phyloP scores from a whole-genome alignment of 2,113 vertebrate species.

The Sminthopsis crassicaudata region DNA sequence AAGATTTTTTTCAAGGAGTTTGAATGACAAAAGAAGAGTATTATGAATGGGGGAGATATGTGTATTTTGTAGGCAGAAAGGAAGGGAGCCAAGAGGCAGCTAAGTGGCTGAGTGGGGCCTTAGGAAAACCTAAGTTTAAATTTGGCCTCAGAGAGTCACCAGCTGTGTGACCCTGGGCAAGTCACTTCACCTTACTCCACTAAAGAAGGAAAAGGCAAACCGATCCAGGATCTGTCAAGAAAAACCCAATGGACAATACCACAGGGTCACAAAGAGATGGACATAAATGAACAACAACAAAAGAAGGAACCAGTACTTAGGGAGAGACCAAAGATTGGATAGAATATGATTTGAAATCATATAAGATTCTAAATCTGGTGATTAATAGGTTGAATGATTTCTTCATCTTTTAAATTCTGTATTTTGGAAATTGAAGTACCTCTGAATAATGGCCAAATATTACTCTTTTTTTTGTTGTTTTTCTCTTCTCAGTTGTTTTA shows the following conservation, averaged over 20 bases:
- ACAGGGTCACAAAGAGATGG: too few species aligned
- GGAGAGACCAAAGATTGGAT: not conserved
- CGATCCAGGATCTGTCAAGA: too few species aligned
- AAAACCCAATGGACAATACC: too few species aligned
- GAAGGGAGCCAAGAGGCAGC: not conserved
- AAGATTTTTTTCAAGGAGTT: not conserved
- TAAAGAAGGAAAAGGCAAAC: too few species aligned
- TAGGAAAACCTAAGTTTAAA: too few species aligned
- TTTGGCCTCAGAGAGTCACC: too few species aligned
- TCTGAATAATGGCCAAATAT: not conserved
- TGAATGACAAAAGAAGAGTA: not conserved
- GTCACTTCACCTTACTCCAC: too few species aligned
- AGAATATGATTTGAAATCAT: constrained; percentile 24
- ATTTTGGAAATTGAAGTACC: not conserved
- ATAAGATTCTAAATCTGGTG: not conserved
- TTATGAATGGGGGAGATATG: not conserved
- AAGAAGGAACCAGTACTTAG: not conserved
- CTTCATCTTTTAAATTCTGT: constrained; percentile 16
- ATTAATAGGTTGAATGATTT: not conserved
- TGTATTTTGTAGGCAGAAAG: not conserved
- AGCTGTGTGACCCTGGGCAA: too few species aligned
- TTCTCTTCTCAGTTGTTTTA: not conserved
- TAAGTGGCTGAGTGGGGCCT: too few species aligned
- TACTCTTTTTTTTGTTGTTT: not conserved
- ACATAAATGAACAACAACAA: not conserved